phyloP scores from a whole-genome alignment of 2,797 vertebrate genomes.

The Borostomias antarcticus region DNA sequence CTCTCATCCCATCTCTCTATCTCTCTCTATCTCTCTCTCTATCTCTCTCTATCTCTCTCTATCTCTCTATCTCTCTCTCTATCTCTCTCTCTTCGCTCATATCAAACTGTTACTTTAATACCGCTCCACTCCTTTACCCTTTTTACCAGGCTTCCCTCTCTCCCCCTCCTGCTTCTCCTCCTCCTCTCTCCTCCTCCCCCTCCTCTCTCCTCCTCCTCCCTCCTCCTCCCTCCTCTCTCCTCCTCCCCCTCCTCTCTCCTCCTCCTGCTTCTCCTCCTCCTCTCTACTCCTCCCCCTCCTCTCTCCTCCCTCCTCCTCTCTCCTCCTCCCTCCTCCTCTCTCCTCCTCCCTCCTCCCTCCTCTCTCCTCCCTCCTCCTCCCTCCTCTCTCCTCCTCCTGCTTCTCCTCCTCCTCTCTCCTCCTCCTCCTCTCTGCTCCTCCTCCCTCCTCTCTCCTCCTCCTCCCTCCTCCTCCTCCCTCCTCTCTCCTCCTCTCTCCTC shows the following conservation, averaged over 20 bases:
- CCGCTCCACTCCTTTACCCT: too few species aligned
- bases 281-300: background rate
- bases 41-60: too few species aligned
- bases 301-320: background rate
- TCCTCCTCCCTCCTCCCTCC: background rate
- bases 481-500: background rate
- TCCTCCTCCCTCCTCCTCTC: background rate
- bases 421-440: background rate
- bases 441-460: background rate
- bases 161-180: conserved; percentile 24
- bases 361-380: background rate
- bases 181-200: background rate
- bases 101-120: too few species aligned
- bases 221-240: background rate
- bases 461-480: background rate
- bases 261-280: background rate
- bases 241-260: background rate
- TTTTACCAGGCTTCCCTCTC: too few species aligned
- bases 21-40: too few species aligned
- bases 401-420: background rate
- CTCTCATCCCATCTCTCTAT: too few species aligned
- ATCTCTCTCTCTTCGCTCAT: too few species aligned
- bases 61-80: too few species aligned
- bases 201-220: conserved; percentile 11
- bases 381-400: background rate